Base-by-base conservation (phyloP, 2,888 invertebrate genomes). In the Dioctria linearis region DNA sequence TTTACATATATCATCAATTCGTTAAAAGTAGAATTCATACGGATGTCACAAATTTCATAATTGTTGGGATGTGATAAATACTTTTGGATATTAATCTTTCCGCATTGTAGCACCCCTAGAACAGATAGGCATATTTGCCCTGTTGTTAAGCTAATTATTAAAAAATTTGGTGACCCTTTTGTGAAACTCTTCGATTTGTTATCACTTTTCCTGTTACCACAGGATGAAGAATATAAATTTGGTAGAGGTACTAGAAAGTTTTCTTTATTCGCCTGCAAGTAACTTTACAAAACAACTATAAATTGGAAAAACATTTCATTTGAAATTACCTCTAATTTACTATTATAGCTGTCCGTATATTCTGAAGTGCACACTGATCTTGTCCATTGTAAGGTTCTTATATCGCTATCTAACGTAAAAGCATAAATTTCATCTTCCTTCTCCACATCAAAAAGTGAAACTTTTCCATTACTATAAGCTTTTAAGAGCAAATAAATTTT, bases 91-190 rank as follows among this genome's bases (percentile, higher is more conserved):
- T 92, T 90, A 81, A 96, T 91, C 6, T 91, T 91, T 4, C 95
- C 95, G 87, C 95, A 94, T 40, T 94, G 94, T 85, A 96, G 94
- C 85, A 95, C 93, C 13, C 98, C 98, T 88, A 96, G 95, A 4
- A 96, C 93, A 86, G 94, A 93, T 86, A 97, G 90, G 87, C 92
- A 91, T 67, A 95, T 90, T 84, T 92, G 91, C 0, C 96, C 96
- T 83, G 92, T 91, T 78, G 92, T 92, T 86, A 95, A 94, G 9
- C 96, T 96, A 78, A 96, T 91, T 83, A 96, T 87, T n/a, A 97
- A 88, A 86, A 96, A 91, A 87, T 94, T 96, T 11, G 96, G 90
- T 13, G 92, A 89, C 83, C 92, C 91, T 86, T 93, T 93, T 2
- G 91, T 90, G 85, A 91, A 91, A 86, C 90, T 87, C 79, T 81